Base-by-base conservation (phyloP, 2,797 vertebrate species). In the Channallabes apus region DNA sequence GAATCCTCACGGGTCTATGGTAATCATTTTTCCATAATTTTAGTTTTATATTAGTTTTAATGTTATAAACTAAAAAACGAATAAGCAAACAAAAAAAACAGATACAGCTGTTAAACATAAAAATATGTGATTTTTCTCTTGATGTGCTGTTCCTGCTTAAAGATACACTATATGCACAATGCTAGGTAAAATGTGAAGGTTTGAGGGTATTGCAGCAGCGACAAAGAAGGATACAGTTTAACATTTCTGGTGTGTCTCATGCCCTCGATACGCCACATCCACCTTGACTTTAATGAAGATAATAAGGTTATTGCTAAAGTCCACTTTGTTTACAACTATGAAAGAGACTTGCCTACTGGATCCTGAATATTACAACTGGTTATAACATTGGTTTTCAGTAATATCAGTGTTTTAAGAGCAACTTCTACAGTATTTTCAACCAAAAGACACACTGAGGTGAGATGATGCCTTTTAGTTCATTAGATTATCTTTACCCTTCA, bases 401-500 rank as follows among this genome's bases (percentile, higher is more conserved):
- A 77, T 41, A 22, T 56, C 54, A n/a, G 12, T 62, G 17, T 2
- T 84, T 24, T 61, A 20, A 54, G 41, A 29, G 27, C 22, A 3
- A 64, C 17, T 67, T 35, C 11, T n/a, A n/a, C n/a, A n/a, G n/a
- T 38, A 56, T 62, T 20, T 78, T 72, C 24, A 61, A 73, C 59
- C 72, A 32, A 54, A 65, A 84, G n/a, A 59, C 46, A 67, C 24
- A 68, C 29, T 78, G 8, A 75, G 22, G 84, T 58, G 51, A 2
- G 20, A 67, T 76, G n/a, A 59, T 59, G 38, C 68, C 61, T 32
- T 65, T 73, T 54, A 73, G 11, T 65, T 80, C 20, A 65, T 80
- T 15, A 69, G 24, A 72, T n/a, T 41, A 83, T n/a, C 58, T 83
- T 61, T 65, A 65, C 35, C 71, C 64, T 85, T 85, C 69, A 88